Conservation (phyloP, 1,140 invertebrate genomes). For the Leptinotarsa defecta region DNA sequence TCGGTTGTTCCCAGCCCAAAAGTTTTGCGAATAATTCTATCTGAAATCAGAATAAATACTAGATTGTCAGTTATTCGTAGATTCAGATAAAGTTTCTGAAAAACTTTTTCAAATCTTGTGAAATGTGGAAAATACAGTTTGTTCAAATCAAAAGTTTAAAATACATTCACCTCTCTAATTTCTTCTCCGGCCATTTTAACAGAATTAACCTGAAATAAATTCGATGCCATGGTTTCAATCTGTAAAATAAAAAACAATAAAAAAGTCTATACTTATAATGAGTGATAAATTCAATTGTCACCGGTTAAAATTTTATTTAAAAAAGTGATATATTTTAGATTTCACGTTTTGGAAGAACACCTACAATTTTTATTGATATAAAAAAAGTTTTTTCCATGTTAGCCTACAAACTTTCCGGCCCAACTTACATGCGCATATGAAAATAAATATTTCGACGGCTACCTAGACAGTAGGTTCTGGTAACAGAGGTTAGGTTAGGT, state of each 20-base stretch:
- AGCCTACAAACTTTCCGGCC: too few relatives aligned
- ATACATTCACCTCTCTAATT: neutral
- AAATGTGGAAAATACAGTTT: neutral
- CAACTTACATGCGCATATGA: too few relatives aligned
- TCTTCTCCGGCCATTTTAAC: conserved; percentile 5
- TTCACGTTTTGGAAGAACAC: too few relatives aligned
- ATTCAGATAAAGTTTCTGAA: too few relatives aligned
- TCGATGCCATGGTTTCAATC: neutral
- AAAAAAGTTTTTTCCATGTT: too few relatives aligned
- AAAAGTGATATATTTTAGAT: too few relatives aligned
- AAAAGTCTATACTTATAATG: neutral
- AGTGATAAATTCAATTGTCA: too few relatives aligned
- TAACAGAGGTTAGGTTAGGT: too few relatives aligned
- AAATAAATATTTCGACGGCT: too few relatives aligned
- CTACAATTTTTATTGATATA: too few relatives aligned
- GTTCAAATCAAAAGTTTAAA: neutral
- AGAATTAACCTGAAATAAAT: neutral
- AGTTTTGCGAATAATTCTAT: conserved; percentile 11
- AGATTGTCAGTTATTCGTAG: neutral
- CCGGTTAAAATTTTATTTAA: too few relatives aligned
- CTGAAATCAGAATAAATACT: neutral
- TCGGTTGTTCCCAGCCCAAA: conserved; percentile 16
- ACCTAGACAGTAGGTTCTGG: too few relatives aligned
- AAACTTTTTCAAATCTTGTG: neutral
- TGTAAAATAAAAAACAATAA: conserved; percentile 10